Percentiles rank a stretch among this genome's conserved stretches.
These are phyloP conservation scores for Anomalospiza imberbis DNA, from an alignment of 2,797 vertebrate genomes.

Conservation along the genomic window DNA sequence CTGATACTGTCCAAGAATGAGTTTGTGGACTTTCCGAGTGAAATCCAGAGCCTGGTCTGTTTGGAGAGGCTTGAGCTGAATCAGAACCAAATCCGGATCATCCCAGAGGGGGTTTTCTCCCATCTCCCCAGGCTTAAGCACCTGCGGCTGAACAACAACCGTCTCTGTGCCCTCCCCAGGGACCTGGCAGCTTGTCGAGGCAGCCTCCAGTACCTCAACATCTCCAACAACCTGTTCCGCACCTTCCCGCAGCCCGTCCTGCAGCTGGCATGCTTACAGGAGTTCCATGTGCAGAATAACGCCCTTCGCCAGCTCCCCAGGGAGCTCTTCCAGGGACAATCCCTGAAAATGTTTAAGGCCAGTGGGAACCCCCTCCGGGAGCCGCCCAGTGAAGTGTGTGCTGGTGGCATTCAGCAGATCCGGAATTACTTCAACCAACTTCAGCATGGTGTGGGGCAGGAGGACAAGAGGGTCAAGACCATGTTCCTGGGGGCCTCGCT, in stretches of 20 bases:
- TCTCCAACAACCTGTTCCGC: constrained; percentile 74
- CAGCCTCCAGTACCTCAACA: constrained; percentile 71
- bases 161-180: constrained; percentile 62
- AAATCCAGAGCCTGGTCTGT: constrained; percentile 63
- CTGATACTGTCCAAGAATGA: constrained; percentile 76
- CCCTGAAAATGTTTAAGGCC: constrained; percentile 68
- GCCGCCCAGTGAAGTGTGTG: constrained; percentile 75
- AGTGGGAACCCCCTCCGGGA: constrained; percentile 70
- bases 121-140: constrained; percentile 66
- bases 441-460: background rate
- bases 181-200: constrained; percentile 68
- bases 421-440: constrained; percentile 74
- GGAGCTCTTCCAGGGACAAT: constrained; percentile 61
- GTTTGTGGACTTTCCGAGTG: constrained; percentile 66
- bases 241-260: constrained; percentile 62
- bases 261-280: constrained; percentile 59
- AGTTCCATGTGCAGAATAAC: constrained; percentile 74
- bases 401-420: constrained; percentile 75
- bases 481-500: constrained; percentile 79
- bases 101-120: constrained; percentile 70
- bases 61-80: constrained; percentile 76
- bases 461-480: constrained; percentile 74
- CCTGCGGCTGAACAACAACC: constrained; percentile 74
- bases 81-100: constrained; percentile 74
- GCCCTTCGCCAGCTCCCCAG: constrained; percentile 68